These are phyloP conservation scores for pig (Sus scrofa) DNA, from an alignment of 2,113 vertebrate species.

Conservation along the genomic window T2T-Sscrofa CM000812.6:79212001-79212500, in stretches of 20 bases:
- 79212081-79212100: no score
- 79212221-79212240: neutral
- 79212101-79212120: no score
- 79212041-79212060: no score
- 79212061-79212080: no score
- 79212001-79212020: no score
- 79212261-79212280: neutral
- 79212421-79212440: neutral
- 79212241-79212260: neutral
- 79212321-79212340: neutral
- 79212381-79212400: neutral
- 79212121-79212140: neutral
- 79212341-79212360: neutral
- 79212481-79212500: neutral
- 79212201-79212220: neutral
- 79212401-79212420: neutral
- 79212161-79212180: neutral
- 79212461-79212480: neutral
- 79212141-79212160: neutral
- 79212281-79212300: neutral
- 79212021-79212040: no score
- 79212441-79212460: neutral
- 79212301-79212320: neutral
- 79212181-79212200: neutral
- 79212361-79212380: neutral